These are phyloP conservation scores for Lasioglossum marginatum DNA, from an alignment of 2,888 invertebrate species.

Conservation along the genomic window DNA sequence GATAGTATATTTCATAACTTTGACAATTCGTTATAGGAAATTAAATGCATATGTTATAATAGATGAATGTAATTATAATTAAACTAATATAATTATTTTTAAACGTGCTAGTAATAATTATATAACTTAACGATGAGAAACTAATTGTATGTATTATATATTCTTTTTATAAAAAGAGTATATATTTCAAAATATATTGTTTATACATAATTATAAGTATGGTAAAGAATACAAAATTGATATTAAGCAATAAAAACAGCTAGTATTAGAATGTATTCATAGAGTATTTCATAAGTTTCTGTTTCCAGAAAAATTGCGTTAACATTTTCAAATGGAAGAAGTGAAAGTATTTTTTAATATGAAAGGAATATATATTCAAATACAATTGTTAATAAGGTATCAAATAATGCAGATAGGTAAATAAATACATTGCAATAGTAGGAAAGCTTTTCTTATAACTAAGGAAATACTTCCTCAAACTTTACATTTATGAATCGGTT, in stretches of 20 bases:
- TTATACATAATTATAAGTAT: neutral
- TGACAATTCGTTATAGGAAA: neutral
- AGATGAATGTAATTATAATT: neutral
- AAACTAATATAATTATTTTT: neutral
- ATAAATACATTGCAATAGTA: neutral
- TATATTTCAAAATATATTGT: neutral
- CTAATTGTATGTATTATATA: too few species aligned
- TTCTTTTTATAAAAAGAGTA: slow-evolving; percentile 1
- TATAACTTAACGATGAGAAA: neutral
- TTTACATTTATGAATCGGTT: neutral
- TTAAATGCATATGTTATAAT: slow-evolving; percentile 1
- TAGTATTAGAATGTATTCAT: neutral
- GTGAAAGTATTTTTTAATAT: neutral
- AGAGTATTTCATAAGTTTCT: neutral
- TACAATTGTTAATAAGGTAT: neutral
- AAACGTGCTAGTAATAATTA: neutral
- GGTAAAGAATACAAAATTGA: neutral
- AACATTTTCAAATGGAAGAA: neutral
- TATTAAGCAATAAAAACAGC: slow-evolving; percentile 8
- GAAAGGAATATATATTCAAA: neutral
- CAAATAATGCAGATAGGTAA: too few species aligned
- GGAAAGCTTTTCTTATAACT: neutral
- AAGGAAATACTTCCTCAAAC: neutral
- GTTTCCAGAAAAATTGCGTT: neutral
- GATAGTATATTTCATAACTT: neutral